phyloP scores from a whole-genome alignment of 2,888 invertebrate species.

The Argyra leucocephala region DNA sequence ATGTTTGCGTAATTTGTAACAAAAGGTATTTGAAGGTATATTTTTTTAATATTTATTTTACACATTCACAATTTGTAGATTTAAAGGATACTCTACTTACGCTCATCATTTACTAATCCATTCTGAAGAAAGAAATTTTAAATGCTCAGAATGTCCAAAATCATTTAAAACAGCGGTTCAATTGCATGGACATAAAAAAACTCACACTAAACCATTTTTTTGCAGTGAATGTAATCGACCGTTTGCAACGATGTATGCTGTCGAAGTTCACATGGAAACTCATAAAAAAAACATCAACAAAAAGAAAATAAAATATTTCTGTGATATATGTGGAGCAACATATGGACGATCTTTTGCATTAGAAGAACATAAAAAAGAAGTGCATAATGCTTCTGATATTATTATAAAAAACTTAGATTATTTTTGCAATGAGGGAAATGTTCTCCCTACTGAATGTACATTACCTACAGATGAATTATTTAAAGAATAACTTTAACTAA shows the following conservation, averaged over 20 bases:
- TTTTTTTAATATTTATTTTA: constrained; percentile 12
- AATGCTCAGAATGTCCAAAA: constrained; percentile 67
- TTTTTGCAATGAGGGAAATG: not conserved
- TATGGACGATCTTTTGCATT: constrained; percentile 67
- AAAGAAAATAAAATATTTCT: constrained; percentile 57
- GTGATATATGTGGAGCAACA: constrained; percentile 62
- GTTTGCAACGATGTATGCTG: constrained; percentile 68
- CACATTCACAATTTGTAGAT: constrained; percentile 42
- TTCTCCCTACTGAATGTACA: not conserved
- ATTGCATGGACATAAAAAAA: constrained; percentile 68
- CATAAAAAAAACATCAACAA: constrained; percentile 53
- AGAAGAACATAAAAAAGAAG: constrained; percentile 60
- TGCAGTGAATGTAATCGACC: constrained; percentile 69
- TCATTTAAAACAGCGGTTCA: constrained; percentile 73
- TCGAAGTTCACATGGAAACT: constrained; percentile 64
- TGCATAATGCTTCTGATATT: constrained; percentile 40
- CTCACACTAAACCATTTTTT: constrained; percentile 69
- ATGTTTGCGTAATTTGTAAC: constrained; percentile 60
- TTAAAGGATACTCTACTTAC: constrained; percentile 70
- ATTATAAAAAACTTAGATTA: not conserved
- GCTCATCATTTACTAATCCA: constrained; percentile 68
- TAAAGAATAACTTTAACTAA: not conserved
- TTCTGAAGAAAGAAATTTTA: constrained; percentile 64
- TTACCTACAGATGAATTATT: not conserved
- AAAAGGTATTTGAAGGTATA: constrained; percentile 44